Evolutionary conservation across 2,113 vertebrate species (phyloP), one percentile per base, ranked within the genome.

Genomic region (Arvicanthis niloticus): DNA sequence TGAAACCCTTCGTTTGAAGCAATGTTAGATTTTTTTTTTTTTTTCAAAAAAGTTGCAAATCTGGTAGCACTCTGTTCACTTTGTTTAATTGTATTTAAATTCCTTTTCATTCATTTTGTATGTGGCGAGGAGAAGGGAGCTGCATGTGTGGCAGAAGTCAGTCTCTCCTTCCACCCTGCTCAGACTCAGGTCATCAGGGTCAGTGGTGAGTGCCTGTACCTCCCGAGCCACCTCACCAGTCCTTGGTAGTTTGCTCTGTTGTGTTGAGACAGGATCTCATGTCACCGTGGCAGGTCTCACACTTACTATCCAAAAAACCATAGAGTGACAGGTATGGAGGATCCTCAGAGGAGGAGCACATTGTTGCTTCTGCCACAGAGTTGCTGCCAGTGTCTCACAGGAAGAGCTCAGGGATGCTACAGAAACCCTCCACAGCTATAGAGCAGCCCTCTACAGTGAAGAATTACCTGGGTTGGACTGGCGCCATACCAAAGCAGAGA

Each of bases 41-140:
- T 77, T 88, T 86, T 72, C 53, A 58, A 42, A 78, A 82, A 96
- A 80, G n/a, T 76, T 93, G 51, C 29, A 95, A 89, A 95, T 80
- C 70, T 73, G 53, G 24, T 73, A 56, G 40, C 51, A 7, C 91
- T 92, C 15, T 67, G 15, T 65, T 65, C 0, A 0, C 34, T 84
- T 84, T 84, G 56, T 37, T 34, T 67, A 65, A 67, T 22, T 86
- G 48, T 48, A 67, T 48, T 86, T 45, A 67, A 67, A 67, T 42
- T 42, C 26, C 58, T 42, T 19, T 67, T 67, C 2, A 7, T 34
- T 68, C 17, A 24, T 51, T 37, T 68, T 70, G 34, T 87, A 37
- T 87, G 34, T 51, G 24, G 17, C 0, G 19, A 24, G 6, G 80
- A 60, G 56, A 60, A 60, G 80, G 22, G 22, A 34, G 17, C 31